phyloP scores from a whole-genome alignment of 2,113 vertebrate species.

The Illadopsis cleaveri region DNA sequence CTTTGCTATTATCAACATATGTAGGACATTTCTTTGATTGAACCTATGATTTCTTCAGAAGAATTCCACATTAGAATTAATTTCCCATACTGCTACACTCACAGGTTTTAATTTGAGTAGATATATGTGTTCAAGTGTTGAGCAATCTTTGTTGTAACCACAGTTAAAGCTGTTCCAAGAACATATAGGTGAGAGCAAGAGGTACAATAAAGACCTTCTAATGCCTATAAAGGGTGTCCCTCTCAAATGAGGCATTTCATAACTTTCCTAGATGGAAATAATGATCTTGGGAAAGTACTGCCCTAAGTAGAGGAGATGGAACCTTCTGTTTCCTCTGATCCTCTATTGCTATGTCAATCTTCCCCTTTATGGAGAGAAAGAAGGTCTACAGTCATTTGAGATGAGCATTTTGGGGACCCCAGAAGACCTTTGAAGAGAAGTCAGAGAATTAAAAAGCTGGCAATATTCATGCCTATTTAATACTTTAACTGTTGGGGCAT shows the following conservation, averaged over 20 bases:
- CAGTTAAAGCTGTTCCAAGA: not conserved
- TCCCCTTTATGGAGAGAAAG: not conserved
- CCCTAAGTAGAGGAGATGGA: not conserved
- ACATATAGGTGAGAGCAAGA: not conserved
- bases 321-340: not conserved
- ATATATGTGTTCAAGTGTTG: not conserved
- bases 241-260: not conserved
- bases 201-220: not conserved
- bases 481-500: not conserved
- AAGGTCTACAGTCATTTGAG: not conserved
- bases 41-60: not conserved
- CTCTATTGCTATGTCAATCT: not conserved
- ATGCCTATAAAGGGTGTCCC: not conserved
- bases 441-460: not conserved
- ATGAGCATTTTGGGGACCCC: not conserved
- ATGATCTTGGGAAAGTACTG: not conserved
- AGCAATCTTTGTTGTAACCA: not conserved
- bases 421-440: not conserved
- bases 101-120: not conserved
- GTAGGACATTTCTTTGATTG: not conserved
- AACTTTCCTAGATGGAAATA: not conserved
- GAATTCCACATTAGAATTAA: not conserved
- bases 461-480: not conserved
- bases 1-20: not conserved
- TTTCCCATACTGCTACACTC: not conserved